These are phyloP conservation scores for Cheilosia urbana DNA, from an alignment of 2,888 invertebrate genomes.

Conservation along the genomic window DNA sequence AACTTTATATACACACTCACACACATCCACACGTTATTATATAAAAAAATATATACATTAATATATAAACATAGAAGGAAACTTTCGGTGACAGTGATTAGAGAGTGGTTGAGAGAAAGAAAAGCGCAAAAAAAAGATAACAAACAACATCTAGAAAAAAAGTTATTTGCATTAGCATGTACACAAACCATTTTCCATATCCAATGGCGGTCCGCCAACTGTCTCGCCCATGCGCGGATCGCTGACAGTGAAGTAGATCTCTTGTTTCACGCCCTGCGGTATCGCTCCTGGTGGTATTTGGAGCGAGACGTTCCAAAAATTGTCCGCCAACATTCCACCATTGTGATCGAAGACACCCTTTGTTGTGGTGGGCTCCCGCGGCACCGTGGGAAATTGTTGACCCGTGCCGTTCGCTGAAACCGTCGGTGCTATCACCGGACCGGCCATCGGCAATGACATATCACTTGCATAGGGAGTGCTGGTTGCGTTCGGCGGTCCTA, in stretches of 20 bases:
- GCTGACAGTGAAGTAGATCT: constrained; percentile 96
- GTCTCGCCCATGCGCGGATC: constrained; percentile 89
- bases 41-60: constrained; percentile 7
- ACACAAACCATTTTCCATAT: constrained; percentile 94
- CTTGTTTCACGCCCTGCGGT: constrained; percentile 91
- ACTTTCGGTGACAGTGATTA: constrained; percentile 38
- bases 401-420: constrained; percentile 76
- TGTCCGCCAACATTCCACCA: constrained; percentile 93
- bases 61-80: too few relatives aligned
- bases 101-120: constrained; percentile 43
- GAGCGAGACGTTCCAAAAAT: constrained; percentile 95
- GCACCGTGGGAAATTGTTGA: constrained; percentile 79
- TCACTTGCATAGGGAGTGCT: constrained; percentile 86
- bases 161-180: constrained; percentile 51
- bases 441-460: constrained; percentile 83
- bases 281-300: constrained; percentile 95
- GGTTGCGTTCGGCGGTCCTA: constrained; percentile 86
- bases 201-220: constrained; percentile 93
- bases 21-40: constrained; percentile 41
- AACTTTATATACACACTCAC: constrained; percentile 37
- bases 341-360: constrained; percentile 89
- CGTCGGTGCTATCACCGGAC: constrained; percentile 79
- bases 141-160: constrained; percentile 75
- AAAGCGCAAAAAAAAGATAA: constrained; percentile 48
- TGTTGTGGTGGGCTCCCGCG: constrained; percentile 86